Percentiles rank a stretch among this genome's conserved stretches.
Conservation (phyloP, 2,113 vertebrate species). For the Sapayoa aenigma region DNA sequence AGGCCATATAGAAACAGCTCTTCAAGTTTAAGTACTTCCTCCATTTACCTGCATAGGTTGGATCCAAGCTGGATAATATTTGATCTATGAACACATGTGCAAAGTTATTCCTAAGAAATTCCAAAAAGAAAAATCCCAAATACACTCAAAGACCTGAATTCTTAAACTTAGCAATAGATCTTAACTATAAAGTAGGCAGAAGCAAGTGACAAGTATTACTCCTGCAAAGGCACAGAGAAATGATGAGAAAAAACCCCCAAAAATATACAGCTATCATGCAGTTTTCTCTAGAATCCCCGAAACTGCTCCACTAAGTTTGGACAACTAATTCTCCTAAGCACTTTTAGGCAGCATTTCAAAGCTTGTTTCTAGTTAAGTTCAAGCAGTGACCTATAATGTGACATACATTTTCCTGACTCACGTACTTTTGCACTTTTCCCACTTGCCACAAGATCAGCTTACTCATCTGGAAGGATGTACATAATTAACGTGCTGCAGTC, state of each 20-base stretch:
- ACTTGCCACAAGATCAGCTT: neutral
- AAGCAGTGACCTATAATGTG: neutral
- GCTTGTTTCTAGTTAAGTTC: neutral
- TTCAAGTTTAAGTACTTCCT: slow-evolving; percentile 96
- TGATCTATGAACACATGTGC: slow-evolving; percentile 80
- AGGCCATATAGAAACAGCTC: slow-evolving; percentile 94
- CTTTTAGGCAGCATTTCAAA: neutral
- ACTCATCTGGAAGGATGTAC: neutral
- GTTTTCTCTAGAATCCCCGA: neutral
- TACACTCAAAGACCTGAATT: neutral
- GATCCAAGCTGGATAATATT: slow-evolving; percentile 91
- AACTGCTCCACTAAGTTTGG: neutral
- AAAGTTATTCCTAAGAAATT: neutral
- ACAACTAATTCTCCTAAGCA: neutral
- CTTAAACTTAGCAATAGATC: neutral
- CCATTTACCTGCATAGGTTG: slow-evolving; percentile 91
- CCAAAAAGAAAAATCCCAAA: neutral
- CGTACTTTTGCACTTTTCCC: neutral
- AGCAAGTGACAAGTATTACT: neutral
- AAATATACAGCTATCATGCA: neutral
- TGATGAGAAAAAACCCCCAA: neutral
- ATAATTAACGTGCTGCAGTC: neutral
- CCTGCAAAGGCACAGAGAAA: neutral
- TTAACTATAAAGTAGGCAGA: neutral
- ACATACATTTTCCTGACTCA: rapidly evolving